These are phyloP conservation scores for Parnassius mnemosyne DNA, from an alignment of 2,888 invertebrate species.

Conservation along the genomic window DNA sequence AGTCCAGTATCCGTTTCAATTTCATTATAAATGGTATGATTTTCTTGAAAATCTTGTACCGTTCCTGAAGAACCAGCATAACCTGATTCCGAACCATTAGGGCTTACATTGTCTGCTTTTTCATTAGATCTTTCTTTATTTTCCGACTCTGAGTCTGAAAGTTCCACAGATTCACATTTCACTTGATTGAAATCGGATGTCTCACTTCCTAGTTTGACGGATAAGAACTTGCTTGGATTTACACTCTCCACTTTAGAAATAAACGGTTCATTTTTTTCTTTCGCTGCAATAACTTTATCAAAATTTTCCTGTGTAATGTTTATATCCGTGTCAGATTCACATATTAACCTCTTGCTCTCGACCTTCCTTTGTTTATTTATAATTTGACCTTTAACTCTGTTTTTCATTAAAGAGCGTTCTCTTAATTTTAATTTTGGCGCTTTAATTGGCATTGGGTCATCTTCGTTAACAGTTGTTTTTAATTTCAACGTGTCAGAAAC, in stretches of 20 bases:
- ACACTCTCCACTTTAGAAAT: background rate
- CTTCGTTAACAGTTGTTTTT: no score
- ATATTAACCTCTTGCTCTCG: background rate
- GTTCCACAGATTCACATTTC: background rate
- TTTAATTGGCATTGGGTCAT: background rate
- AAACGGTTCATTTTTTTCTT: background rate
- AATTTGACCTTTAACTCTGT: background rate
- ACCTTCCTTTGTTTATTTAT: conserved; percentile 1
- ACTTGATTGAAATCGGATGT: background rate
- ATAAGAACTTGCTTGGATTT: background rate
- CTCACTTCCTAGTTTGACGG: background rate
- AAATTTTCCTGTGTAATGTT: background rate
- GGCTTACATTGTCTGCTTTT: conserved; percentile 47
- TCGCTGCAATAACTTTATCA: background rate
- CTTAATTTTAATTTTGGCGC: conserved; percentile 7
- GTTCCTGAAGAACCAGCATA: conserved; percentile 49
- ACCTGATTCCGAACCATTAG: conserved; percentile 56
- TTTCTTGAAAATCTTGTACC: conserved; percentile 44
- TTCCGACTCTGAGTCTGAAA: conserved; percentile 3
- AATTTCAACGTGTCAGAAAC: background rate
- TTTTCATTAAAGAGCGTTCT: background rate
- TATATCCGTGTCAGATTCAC: background rate
- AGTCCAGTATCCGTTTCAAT: conserved; percentile 20
- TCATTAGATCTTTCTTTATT: conserved; percentile 31
- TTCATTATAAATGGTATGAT: conserved; percentile 34